These are phyloP conservation scores for Morpho achilles DNA, from an alignment of 2,888 invertebrate species.

Conservation along the genomic window DNA sequence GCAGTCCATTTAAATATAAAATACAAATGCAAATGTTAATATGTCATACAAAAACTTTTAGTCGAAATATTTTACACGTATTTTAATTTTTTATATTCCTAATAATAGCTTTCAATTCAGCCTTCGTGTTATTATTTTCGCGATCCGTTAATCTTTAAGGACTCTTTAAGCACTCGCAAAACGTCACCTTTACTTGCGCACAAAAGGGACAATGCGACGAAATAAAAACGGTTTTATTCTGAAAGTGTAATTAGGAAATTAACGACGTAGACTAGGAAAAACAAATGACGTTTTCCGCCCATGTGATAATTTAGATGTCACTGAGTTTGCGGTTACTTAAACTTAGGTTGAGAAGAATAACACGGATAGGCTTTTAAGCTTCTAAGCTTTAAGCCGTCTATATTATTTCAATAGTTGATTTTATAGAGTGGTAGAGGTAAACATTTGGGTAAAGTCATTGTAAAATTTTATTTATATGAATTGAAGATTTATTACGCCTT, in stretches of 20 bases:
- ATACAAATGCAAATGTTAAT: too few relatives aligned
- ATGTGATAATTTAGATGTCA: slow-evolving; percentile 52
- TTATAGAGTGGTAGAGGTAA: slow-evolving; percentile 12
- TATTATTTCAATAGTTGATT: slow-evolving; percentile 19
- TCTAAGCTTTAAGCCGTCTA: slow-evolving; percentile 15
- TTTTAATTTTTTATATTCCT: too few relatives aligned
- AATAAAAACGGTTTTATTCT: slow-evolving; percentile 71
- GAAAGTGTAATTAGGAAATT: slow-evolving; percentile 75
- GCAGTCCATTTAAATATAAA: background rate
- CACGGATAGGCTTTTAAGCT: slow-evolving; percentile 31
- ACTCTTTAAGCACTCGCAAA: slow-evolving; percentile 12
- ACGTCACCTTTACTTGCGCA: slow-evolving; percentile 6
- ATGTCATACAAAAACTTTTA: too few relatives aligned
- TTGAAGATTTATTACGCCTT: too few relatives aligned
- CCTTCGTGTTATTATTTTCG: too few relatives aligned
- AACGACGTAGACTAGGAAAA: slow-evolving; percentile 65
- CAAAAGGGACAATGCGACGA: slow-evolving; percentile 49
- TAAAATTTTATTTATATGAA: too few relatives aligned
- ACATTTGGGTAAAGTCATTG: background rate
- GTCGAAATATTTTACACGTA: too few relatives aligned
- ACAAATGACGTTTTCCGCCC: slow-evolving; percentile 62
- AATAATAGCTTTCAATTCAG: too few relatives aligned
- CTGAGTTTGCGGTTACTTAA: slow-evolving; percentile 45
- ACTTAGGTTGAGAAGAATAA: slow-evolving; percentile 37
- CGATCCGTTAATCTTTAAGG: too few relatives aligned